Conservation (phyloP, 1,140 invertebrate species). For the Chrysomallon squamiferum region DNA sequence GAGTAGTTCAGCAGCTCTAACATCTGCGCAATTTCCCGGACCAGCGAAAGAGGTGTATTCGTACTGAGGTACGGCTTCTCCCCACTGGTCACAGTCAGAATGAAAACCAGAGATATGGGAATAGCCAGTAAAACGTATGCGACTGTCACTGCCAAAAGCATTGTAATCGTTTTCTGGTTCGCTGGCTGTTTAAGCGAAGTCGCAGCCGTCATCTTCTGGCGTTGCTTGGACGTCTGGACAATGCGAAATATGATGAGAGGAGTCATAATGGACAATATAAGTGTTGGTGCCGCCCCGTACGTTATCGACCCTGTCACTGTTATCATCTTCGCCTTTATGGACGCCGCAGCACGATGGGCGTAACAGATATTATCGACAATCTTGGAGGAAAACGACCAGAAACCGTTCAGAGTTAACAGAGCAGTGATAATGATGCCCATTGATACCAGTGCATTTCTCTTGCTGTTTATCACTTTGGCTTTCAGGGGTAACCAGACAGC, state of each 20-base stretch:
- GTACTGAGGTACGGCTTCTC: constrained; percentile 13
- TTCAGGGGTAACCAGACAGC: constrained; percentile 42
- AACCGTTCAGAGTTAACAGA: constrained; percentile 20
- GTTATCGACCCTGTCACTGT: constrained; percentile 12
- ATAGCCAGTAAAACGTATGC: constrained; percentile 21
- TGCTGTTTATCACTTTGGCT: constrained; percentile 29
- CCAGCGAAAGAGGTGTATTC: constrained; percentile 3
- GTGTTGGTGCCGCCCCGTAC: constrained; percentile 16
- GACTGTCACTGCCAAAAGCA: constrained; percentile 24
- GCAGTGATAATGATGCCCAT: constrained; percentile 14
- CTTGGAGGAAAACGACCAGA: constrained; percentile 29
- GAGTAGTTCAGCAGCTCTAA: no score
- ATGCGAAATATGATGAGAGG: constrained; percentile 19
- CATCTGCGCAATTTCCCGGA: neutral
- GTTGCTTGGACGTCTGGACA: neutral
- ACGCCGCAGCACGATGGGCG: constrained; percentile 17
- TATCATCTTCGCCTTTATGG: constrained; percentile 9
- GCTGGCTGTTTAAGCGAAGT: neutral
- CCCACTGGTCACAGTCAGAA: constrained; percentile 9
- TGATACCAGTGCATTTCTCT: constrained; percentile 2
- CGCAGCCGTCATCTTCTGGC: neutral
- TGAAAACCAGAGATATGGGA: constrained; percentile 17
- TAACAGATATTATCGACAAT: constrained; percentile 27
- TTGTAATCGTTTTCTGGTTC: constrained; percentile 10
- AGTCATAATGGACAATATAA: constrained; percentile 16